These are phyloP conservation scores for Phasia obesa DNA, from an alignment of 2,888 invertebrate genomes.

Conservation along the genomic window DNA sequence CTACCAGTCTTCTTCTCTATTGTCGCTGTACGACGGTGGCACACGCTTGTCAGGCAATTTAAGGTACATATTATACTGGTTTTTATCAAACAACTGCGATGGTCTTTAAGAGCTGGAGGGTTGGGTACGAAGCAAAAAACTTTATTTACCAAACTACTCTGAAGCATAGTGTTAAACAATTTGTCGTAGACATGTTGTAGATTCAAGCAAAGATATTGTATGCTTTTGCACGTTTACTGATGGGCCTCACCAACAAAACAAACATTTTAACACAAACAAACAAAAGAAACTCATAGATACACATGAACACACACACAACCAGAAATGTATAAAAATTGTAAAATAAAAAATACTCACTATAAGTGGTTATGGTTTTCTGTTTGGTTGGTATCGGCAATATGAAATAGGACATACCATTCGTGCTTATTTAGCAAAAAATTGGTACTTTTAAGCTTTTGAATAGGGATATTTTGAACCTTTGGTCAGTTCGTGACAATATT, in stretches of 20 bases:
- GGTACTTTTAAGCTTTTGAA: not conserved
- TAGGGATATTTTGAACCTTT: not conserved
- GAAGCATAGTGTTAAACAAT: conserved; percentile 66
- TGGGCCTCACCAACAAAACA: conserved; percentile 54
- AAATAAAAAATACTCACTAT: conserved; percentile 21
- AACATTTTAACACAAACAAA: conserved; percentile 40
- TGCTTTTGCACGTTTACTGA: conserved; percentile 63
- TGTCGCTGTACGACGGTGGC: conserved; percentile 15
- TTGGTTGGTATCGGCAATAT: conserved; percentile 10
- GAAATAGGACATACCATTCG: not conserved
- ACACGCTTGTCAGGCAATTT: conserved; percentile 34
- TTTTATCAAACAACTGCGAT: conserved; percentile 25
- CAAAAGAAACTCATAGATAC: conserved; percentile 5
- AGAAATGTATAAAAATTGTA: not conserved
- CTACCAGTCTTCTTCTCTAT: conserved; percentile 33
- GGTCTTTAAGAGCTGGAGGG: not conserved
- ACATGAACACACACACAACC: not conserved
- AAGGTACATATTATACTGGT: conserved; percentile 28
- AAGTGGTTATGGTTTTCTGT: conserved; percentile 42
- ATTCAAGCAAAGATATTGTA: conserved; percentile 68
- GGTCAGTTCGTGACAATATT: too few relatives aligned
- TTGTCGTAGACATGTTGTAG: conserved; percentile 72
- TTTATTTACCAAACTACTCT: conserved; percentile 63
- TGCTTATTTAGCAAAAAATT: not conserved
- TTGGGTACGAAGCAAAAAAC: conserved; percentile 17